These are phyloP conservation scores for Acholoe squamosa DNA, from an alignment of 2,888 invertebrate species.

Conservation along the genomic window DNA sequence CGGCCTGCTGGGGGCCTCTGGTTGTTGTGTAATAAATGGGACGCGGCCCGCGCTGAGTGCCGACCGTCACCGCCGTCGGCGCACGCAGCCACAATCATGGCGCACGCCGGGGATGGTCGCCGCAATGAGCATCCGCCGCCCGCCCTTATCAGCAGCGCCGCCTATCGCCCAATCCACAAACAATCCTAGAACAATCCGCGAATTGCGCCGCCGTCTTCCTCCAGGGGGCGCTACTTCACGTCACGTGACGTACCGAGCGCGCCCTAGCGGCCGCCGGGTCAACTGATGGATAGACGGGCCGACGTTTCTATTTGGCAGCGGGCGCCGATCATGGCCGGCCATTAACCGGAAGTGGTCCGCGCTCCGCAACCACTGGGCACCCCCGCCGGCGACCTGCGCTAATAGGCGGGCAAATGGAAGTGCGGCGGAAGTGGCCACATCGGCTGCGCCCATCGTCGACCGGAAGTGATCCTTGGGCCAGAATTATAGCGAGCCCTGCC, in stretches of 20 bases:
- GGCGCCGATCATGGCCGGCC: neutral
- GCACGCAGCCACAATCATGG: neutral
- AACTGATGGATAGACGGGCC: conserved; percentile 4
- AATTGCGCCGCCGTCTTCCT: conserved; percentile 15
- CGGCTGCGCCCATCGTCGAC: neutral
- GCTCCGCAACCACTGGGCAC: neutral
- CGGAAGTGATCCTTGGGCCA: conserved; percentile 19
- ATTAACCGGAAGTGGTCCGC: neutral
- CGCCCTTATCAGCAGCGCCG: conserved; percentile 18
- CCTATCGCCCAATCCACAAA: conserved; percentile 49
- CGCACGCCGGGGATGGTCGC: neutral
- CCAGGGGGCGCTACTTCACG: conserved; percentile 55
- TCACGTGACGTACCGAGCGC: conserved; percentile 37
- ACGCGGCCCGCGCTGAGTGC: conserved; percentile 48
- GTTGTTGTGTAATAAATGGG: conserved; percentile 42
- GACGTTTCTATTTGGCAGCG: conserved; percentile 39
- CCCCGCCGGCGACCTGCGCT: conserved; percentile 40
- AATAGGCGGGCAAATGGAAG: conserved; percentile 50
- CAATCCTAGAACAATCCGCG: conserved; percentile 57
- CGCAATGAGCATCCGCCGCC: conserved; percentile 13
- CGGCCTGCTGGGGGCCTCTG: neutral
- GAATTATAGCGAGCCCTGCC: conserved; percentile 30
- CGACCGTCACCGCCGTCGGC: conserved; percentile 20
- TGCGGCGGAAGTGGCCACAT: conserved; percentile 41
- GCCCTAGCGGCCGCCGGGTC: conserved; percentile 37